Evolutionary conservation across 2,888 invertebrate species (phyloP), one percentile per base, ranked within the genome.

Genomic region (Drosophila birchii): DNA sequence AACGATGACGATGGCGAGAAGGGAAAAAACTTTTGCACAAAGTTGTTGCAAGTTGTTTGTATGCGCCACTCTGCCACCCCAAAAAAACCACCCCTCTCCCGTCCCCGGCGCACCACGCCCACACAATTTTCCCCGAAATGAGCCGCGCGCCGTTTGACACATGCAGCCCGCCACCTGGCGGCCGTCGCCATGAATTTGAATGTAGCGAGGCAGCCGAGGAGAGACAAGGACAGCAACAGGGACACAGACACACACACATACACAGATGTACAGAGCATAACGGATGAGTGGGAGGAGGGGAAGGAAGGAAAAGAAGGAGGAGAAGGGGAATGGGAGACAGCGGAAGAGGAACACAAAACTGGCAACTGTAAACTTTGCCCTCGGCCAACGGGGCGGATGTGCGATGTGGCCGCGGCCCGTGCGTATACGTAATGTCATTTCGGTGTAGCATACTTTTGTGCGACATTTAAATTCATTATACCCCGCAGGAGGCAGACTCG

Each of bases 101-200:
- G n/a, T n/a, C 18, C 32, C 44, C 38, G 20, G 39, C 58, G 51
- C 26, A 44, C 44, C 75, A 57, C 73, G 55, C 75, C 73, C 73
- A 75, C 75, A 58, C 75, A 56, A 68, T 75, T 74, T 75, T 61
- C 63, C 60, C 73, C 62, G 60, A 82, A 82, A 86, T 86, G 86
- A 82, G 83, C 77, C 63, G 72, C 75, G 73, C 76, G 70, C 41
- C 62, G 73, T 78, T 82, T 85, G 81, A 82, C 82, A 82, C 77
- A 86, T 76, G 79, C 75, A 86, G 71, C 75, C 77, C 81, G 84
- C 81, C 86, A 82, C 86, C 86, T 82, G 82, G 71, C 77, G 86
- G 73, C 69, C 81, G 78, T 86, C 67, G 75, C 57, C 86, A 82
- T 86, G 81, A 82, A 82, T 86, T 86, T 82, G 76, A 82, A 86